Base-by-base conservation (phyloP, 2,113 vertebrate genomes). In the Upupa epops region DNA sequence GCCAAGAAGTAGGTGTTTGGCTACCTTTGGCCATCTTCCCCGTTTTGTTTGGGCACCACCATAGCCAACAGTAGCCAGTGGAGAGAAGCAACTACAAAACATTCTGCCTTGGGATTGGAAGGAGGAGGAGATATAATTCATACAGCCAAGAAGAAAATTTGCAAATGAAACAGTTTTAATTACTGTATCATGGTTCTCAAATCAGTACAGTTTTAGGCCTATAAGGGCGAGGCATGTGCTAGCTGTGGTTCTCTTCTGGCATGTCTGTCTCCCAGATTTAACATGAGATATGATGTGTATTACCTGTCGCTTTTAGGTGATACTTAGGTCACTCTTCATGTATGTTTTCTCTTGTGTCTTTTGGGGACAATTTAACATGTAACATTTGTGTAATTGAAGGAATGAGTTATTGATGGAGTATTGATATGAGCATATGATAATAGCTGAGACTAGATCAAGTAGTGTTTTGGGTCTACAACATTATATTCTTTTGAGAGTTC, bases 401-500 rank as follows among this genome's bases (percentile, higher is more conserved):
- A 77, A 89, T 85, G 89, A 92, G 73, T 95, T 95, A 96, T 86
- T 92, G 87, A 42, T 42, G 15, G 40, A 42, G 40, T 42, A 42
- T 42, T 42, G 40, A 42, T 42, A 42, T 15, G 40, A 42, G 40
- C 15, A 15, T 42, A 42, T 42, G 40, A 86, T 96, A 91, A 83
- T 73, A 95, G 83, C 80, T 93, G 86, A 95, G 90, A 82, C 90
- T 88, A 93, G 86, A 95, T 95, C 95, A 90, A 94, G 89, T 60
- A 95, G 74, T n/a, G 4, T 93, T 91, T 93, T 90, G 77, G 89
- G 85, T 87, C 60, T 94, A 78, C 88, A 89, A 75, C 83, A 81
- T 29, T 40, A 76, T 95, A 90, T 86, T 95, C 92, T 94, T 96
- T 92, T 87, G 81, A 91, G 93, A 91, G 81, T 95, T 96, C 92